Percentiles rank a stretch among this genome's conserved stretches.
Conservation (phyloP, 1,140 invertebrate genomes). For the Dinothrombium tinctorium region DNA sequence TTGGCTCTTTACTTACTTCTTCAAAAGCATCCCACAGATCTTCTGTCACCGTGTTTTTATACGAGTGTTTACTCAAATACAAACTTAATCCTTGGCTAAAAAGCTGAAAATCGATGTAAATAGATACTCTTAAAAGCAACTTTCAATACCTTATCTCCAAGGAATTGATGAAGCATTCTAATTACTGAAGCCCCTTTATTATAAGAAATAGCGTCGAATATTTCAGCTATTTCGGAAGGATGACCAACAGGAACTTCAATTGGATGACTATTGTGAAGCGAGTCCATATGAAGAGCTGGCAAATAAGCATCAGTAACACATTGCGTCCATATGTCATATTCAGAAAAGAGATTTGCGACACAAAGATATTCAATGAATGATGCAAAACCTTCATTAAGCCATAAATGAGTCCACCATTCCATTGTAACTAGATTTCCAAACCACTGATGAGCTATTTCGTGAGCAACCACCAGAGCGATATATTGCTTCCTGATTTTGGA, state of each 20-base stretch:
- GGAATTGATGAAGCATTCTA: conserved; percentile 13
- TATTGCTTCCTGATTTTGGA: conserved; percentile 40
- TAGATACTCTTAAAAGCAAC: not conserved
- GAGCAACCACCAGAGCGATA: conserved; percentile 46
- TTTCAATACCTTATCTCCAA: conserved; percentile 10
- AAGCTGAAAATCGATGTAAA: conserved; percentile 22
- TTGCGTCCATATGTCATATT: conserved; percentile 40
- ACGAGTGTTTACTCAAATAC: conserved; percentile 70
- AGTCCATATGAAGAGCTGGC: conserved; percentile 30
- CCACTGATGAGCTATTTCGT: conserved; percentile 52
- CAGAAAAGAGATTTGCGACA: conserved; percentile 38
- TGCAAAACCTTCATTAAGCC: conserved; percentile 65
- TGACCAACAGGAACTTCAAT: conserved; percentile 40
- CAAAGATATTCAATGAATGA: conserved; percentile 59
- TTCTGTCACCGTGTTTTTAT: conserved; percentile 73
- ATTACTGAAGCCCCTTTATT: conserved; percentile 26
- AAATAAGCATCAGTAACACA: conserved; percentile 6
- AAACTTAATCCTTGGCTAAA: conserved; percentile 86
- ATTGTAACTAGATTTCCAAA: conserved; percentile 55
- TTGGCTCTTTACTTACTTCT: conserved; percentile 67
- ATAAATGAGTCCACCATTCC: conserved; percentile 71
- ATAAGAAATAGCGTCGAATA: conserved; percentile 28
- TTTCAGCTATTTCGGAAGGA: conserved; percentile 23
- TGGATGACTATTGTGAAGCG: conserved; percentile 56
- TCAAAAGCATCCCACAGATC: conserved; percentile 80